phyloP scores from a whole-genome alignment of 2,797 vertebrate species.

The Columba guinea region DNA sequence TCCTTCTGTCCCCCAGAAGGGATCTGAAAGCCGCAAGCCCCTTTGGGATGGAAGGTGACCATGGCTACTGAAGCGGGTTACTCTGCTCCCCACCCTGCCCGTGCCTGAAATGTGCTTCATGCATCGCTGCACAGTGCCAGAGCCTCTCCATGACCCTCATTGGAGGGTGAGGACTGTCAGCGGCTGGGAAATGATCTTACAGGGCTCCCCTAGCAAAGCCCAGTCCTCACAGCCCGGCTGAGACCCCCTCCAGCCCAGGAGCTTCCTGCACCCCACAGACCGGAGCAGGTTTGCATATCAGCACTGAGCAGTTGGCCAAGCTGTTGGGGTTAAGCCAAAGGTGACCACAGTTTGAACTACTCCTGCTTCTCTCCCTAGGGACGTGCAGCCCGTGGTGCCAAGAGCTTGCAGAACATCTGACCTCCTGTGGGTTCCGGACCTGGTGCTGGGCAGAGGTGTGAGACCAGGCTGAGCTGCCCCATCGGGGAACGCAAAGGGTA shows the following conservation, averaged over 20 bases:
- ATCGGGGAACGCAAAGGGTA: background rate
- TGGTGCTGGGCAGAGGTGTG: rapidly evolving
- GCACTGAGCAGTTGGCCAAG: background rate
- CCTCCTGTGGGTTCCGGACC: background rate
- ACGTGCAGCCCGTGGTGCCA: rapidly evolving
- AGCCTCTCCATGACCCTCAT: background rate
- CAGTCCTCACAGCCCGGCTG: background rate
- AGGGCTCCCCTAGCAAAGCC: background rate
- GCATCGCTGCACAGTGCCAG: background rate
- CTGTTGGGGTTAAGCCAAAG: background rate
- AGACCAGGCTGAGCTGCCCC: background rate
- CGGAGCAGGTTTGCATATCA: rapidly evolving
- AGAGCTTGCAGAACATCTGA: background rate
- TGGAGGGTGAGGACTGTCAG: background rate
- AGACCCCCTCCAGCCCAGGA: background rate
- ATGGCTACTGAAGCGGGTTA: background rate
- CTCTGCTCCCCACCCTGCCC: background rate
- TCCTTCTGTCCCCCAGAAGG: background rate
- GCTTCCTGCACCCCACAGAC: background rate
- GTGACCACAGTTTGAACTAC: background rate
- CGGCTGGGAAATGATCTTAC: background rate
- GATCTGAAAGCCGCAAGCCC: background rate
- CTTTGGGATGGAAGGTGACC: background rate
- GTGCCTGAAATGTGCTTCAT: background rate
- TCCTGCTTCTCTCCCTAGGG: background rate